These are phyloP conservation scores for Coecobrya sp. DNA, from an alignment of 2,888 invertebrate genomes.

Conservation along the genomic window DNA sequence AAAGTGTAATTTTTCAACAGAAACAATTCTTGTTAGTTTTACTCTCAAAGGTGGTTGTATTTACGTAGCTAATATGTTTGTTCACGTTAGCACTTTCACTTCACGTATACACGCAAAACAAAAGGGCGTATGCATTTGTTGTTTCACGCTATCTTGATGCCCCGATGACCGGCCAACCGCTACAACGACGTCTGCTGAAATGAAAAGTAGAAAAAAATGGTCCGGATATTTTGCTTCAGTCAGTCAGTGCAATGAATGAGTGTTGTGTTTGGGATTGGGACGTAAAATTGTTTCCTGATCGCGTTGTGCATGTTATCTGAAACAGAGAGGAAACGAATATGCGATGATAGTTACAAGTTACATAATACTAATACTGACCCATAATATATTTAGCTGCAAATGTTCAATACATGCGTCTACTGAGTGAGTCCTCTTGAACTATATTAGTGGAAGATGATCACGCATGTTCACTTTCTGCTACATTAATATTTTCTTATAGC, in stretches of 20 bases:
- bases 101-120: background rate
- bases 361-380: constrained; percentile 3
- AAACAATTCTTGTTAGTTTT: no score
- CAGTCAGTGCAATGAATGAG: constrained; percentile 27
- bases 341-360: background rate
- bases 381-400: constrained; percentile 37
- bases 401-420: constrained; percentile 11
- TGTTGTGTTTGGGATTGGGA: constrained; percentile 1
- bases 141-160: background rate
- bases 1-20: no score
- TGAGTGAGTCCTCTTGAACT: background rate
- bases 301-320: constrained; percentile 48
- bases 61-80: no score
- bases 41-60: no score
- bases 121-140: no score
- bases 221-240: constrained; percentile 32
- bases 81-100: constrained; percentile 22
- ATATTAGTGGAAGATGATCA: constrained; percentile 32
- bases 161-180: background rate
- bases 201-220: background rate
- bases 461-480: constrained; percentile 9
- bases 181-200: constrained; percentile 16
- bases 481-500: constrained; percentile 14
- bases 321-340: constrained; percentile 66
- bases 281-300: constrained; percentile 45